phyloP scores from a whole-genome alignment of 92 coral and sea anemone species.

The Parazoanthus swiftii region DNA sequence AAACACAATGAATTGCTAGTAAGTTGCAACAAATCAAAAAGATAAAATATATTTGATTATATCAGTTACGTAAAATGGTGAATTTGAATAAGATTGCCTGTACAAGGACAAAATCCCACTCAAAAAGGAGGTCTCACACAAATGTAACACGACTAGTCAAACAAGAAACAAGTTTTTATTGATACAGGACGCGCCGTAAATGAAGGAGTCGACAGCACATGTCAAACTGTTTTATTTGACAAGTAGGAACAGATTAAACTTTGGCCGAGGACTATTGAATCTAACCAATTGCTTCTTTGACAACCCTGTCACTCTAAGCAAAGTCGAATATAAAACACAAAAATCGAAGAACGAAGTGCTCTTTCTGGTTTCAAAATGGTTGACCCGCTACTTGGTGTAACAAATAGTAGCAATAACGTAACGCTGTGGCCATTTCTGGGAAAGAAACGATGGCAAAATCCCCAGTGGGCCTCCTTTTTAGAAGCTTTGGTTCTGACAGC shows the following conservation, averaged over 20 bases:
- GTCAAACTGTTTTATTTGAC: constrained; percentile 29
- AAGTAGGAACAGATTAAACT: not conserved
- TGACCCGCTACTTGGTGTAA: not conserved
- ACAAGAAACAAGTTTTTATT: constrained; percentile 11
- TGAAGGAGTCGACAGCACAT: not conserved
- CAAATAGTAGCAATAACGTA: not conserved
- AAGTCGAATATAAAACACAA: not conserved
- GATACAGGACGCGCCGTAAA: not conserved
- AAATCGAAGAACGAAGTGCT: not conserved
- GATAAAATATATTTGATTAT: constrained; percentile 2
- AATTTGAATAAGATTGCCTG: not conserved
- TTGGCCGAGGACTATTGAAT: not conserved
- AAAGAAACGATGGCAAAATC: constrained; percentile 24
- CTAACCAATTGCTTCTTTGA: constrained; percentile 25
- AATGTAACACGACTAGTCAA: not conserved
- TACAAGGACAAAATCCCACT: constrained; percentile 11
- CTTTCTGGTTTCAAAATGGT: constrained; percentile 9
- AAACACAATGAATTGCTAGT: not conserved
- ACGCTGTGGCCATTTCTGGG: not conserved
- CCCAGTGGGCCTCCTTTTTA: constrained; percentile 50
- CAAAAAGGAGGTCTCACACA: not conserved
- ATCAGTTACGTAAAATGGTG: not conserved
- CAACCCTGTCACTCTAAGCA: not conserved
- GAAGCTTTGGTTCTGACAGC: constrained; percentile 45
- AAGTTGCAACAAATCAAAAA: not conserved